These are phyloP conservation scores for Asobara japonica DNA, from an alignment of 1,140 invertebrate species.

Conservation along the genomic window DNA sequence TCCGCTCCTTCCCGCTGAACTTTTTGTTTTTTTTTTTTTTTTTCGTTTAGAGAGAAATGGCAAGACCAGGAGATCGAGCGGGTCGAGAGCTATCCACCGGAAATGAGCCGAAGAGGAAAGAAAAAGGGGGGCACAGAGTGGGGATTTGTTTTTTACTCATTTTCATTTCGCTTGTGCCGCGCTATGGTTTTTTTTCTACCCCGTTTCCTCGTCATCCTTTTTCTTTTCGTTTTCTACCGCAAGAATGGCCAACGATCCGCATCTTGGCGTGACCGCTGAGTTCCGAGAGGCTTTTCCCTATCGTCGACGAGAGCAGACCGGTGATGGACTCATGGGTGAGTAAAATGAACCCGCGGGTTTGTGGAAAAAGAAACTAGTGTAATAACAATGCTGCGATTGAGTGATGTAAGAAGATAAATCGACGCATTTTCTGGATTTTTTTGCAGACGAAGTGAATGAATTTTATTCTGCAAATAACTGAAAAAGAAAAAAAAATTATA, in stretches of 20 bases:
- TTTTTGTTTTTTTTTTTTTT: too few relatives aligned
- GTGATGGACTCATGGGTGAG: conserved; percentile 8
- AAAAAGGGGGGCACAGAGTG: neutral
- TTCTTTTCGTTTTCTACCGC: conserved; percentile 1
- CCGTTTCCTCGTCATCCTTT: neutral
- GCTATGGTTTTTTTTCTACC: neutral
- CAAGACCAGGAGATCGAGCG: neutral
- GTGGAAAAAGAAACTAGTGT: neutral
- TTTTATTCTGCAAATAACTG: neutral
- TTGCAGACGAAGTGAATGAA: neutral
- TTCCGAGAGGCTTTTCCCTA: conserved; percentile 6
- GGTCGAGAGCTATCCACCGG: conserved; percentile 1
- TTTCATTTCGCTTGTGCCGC: neutral
- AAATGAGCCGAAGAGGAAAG: conserved; percentile 6
- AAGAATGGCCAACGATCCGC: conserved; percentile 12
- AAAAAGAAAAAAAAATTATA: too few relatives aligned
- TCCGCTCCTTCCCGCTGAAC: too few relatives aligned
- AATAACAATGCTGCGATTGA: conserved; percentile 1
- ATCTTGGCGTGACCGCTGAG: neutral
- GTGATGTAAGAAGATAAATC: neutral
- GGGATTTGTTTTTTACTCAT: neutral
- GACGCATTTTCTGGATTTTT: neutral
- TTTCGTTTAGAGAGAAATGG: conserved; percentile 10
- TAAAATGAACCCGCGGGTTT: neutral
- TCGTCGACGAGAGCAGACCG: neutral